Conservation (phyloP, 2,888 invertebrate species). For the Andrena haemorrhoa region DNA sequence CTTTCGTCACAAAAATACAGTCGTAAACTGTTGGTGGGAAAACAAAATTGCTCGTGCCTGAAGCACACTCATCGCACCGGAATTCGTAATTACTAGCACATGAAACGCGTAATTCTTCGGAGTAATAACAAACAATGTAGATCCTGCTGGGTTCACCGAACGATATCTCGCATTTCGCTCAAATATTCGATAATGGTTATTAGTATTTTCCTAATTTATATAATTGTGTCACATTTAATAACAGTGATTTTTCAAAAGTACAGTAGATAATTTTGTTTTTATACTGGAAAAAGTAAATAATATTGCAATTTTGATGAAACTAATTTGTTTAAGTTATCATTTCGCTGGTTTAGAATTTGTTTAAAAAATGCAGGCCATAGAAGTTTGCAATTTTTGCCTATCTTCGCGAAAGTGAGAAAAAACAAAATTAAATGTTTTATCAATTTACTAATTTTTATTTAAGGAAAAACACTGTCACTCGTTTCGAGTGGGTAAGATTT, state of each 20-base stretch:
- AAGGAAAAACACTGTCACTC: no score
- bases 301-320: no score
- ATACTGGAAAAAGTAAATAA: no score
- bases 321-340: no score
- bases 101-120: conserved; percentile 39
- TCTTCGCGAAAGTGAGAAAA: no score
- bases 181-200: neutral
- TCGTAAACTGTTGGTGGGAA: conserved; percentile 45
- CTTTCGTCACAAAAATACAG: conserved; percentile 31
- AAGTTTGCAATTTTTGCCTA: no score
- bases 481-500: no score
- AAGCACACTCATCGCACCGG: conserved; percentile 22
- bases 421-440: no score
- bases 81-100: conserved; percentile 53
- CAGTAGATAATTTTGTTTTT: neutral
- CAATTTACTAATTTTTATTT: no score
- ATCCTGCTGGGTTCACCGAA: neutral
- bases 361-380: no score
- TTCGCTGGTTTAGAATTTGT: no score
- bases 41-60: conserved; percentile 39
- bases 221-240: neutral
- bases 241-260: no score
- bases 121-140: conserved; percentile 32
- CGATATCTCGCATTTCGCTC: neutral
- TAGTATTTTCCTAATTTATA: neutral